Conservation (phyloP, 2,113 vertebrate genomes). For the Tyrannus savana region DNA sequence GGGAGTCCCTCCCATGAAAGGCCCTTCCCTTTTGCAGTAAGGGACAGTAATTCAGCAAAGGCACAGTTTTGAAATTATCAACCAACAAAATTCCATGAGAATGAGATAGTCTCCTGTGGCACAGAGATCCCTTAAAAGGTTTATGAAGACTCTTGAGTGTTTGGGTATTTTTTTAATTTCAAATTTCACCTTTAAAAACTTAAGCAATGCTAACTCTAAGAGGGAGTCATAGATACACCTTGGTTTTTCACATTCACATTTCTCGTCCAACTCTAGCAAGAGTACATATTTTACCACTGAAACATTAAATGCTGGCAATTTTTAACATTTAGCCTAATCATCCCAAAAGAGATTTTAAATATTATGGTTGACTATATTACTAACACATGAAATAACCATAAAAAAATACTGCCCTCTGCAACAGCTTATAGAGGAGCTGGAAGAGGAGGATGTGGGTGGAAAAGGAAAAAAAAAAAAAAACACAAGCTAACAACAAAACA, state of each 20-base stretch:
- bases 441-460: neutral
- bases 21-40: neutral
- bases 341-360: neutral
- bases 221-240: neutral
- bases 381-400: neutral
- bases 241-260: neutral
- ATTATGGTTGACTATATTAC: neutral
- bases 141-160: neutral
- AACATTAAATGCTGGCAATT: neutral
- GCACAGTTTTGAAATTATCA: neutral
- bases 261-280: neutral
- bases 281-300: neutral
- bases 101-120: neutral
- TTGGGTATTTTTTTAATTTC: neutral
- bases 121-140: neutral
- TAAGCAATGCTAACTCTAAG: neutral
- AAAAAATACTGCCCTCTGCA: neutral
- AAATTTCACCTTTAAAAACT: neutral
- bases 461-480: neutral
- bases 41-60: neutral
- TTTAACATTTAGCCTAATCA: neutral
- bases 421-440: neutral
- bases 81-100: neutral
- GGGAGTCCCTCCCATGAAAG: neutral
- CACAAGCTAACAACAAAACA: neutral